Percentiles rank a stretch among this genome's conserved stretches.
Evolutionary conservation across 2,888 invertebrate genomes (phyloP).

Genomic region (Epirrhoe alternata): DNA sequence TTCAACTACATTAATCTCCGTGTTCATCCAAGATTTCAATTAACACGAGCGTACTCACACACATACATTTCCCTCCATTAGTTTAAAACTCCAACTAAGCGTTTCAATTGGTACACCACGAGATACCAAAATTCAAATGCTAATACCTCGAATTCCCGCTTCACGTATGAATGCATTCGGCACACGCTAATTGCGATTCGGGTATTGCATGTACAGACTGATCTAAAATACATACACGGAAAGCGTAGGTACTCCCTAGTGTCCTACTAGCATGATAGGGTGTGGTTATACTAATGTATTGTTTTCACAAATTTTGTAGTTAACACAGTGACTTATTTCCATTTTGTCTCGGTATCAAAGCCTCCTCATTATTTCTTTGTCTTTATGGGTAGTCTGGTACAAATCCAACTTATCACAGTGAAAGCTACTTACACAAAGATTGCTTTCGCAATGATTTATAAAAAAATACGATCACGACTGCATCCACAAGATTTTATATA

Average conservation of each 20-base stretch:
- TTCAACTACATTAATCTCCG: conserved; percentile 1
- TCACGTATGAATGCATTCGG: conserved; percentile 34
- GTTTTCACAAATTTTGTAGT: no score
- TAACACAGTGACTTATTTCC: no score
- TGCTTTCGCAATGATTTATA: no score
- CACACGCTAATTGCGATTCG: conserved; percentile 32
- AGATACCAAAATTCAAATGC: conserved; percentile 28
- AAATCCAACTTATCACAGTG: no score
- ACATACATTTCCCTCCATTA: conserved; percentile 7
- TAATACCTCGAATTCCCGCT: conserved; percentile 29
- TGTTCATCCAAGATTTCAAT: conserved; percentile 5
- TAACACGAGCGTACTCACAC: neutral
- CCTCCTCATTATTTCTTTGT: no score
- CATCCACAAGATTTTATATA: no score
- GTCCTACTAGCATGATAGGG: neutral
- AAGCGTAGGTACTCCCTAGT: conserved; percentile 10
- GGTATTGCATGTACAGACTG: conserved; percentile 15
- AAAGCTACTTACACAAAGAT: no score
- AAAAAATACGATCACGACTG: no score
- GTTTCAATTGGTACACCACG: conserved; percentile 10
- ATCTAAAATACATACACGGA: conserved; percentile 18
- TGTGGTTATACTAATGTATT: neutral
- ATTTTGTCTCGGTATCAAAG: no score
- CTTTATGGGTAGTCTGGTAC: no score
- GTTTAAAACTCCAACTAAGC: conserved; percentile 15